These are phyloP conservation scores for Ophioninae sp. DNA, from an alignment of 2,888 invertebrate genomes.

Conservation along the genomic window DNA sequence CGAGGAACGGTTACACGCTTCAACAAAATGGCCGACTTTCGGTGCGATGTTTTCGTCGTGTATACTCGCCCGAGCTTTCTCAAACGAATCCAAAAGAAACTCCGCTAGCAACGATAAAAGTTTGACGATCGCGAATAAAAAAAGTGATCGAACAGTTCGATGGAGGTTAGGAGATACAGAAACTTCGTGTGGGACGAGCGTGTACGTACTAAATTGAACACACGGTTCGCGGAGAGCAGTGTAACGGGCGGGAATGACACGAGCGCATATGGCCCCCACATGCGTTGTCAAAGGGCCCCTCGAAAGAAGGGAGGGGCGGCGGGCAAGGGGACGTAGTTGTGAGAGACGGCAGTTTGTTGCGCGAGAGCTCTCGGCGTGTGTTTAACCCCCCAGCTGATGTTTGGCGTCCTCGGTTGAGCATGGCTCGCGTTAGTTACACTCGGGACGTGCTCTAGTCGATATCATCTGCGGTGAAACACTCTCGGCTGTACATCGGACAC, in stretches of 20 bases:
- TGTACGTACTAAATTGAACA: not conserved
- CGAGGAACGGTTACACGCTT: not conserved
- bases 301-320: conserved; percentile 50
- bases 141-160: not conserved
- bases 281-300: conserved; percentile 64
- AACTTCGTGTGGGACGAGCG: not conserved
- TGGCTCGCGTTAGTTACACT: conserved; percentile 71
- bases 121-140: not conserved
- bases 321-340: conserved; percentile 9
- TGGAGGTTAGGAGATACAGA: not conserved
- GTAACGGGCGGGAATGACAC: conserved; percentile 11
- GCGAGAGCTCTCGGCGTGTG: conserved; percentile 54
- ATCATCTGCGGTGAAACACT: conserved; percentile 17
- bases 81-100: not conserved
- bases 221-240: not conserved
- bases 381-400: conserved; percentile 75
- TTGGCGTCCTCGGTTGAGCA: conserved; percentile 60
- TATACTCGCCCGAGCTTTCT: not conserved
- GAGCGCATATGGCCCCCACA: conserved; percentile 75
- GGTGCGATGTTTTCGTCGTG: too few relatives aligned
- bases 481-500: not conserved
- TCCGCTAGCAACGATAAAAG: not conserved
- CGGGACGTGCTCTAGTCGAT: conserved; percentile 71
- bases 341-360: conserved; percentile 49
- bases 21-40: not conserved